phyloP scores from a whole-genome alignment of 2,888 invertebrate species.

The Meiosimyza platycephala region DNA sequence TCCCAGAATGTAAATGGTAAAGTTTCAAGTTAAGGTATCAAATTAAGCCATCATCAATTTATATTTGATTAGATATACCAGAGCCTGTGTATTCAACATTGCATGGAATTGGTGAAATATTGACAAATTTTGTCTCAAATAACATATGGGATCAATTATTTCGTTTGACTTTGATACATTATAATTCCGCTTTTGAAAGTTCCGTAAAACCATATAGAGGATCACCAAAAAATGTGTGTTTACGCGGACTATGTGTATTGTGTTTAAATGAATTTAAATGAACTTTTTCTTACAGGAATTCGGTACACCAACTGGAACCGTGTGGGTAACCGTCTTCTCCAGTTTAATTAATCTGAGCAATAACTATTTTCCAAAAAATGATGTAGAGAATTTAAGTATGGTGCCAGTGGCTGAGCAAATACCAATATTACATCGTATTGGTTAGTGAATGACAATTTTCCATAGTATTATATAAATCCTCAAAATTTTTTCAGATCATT shows the following conservation, averaged over 20 bases:
- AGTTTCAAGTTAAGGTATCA: not conserved
- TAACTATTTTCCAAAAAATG: constrained; percentile 73
- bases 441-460: constrained; percentile 46
- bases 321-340: constrained; percentile 71
- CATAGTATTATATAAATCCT: not conserved
- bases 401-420: constrained; percentile 86
- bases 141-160: constrained; percentile 82
- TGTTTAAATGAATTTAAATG: not conserved
- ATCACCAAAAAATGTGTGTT: constrained; percentile 53
- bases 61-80: constrained; percentile 71
- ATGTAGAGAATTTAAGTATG: constrained; percentile 79
- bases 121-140: constrained; percentile 82
- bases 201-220: constrained; percentile 53
- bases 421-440: constrained; percentile 71
- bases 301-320: constrained; percentile 61
- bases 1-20: constrained; percentile 57
- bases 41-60: not conserved
- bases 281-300: constrained; percentile 47
- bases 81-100: constrained; percentile 77
- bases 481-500: constrained; percentile 72
- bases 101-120: constrained; percentile 79
- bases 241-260: too few species aligned
- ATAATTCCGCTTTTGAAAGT: constrained; percentile 46
- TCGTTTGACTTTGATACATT: constrained; percentile 61
- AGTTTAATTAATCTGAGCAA: constrained; percentile 79